These are phyloP conservation scores for Rhagonycha lutea DNA, from an alignment of 2,888 invertebrate genomes.

Conservation along the genomic window DNA sequence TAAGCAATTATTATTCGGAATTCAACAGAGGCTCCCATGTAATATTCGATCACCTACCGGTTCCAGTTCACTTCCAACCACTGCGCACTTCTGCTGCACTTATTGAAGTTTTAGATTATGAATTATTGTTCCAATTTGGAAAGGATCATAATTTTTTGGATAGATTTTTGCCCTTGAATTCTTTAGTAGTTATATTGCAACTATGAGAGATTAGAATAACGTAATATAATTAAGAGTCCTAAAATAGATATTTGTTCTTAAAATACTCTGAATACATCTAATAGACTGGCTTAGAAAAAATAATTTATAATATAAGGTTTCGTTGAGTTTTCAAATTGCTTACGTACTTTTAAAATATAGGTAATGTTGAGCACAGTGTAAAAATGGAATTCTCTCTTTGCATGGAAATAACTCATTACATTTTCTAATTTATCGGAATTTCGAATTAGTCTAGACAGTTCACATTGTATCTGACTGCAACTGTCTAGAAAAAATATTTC, in stretches of 20 bases:
- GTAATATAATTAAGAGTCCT: neutral
- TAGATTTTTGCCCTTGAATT: neutral
- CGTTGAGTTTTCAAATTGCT: neutral
- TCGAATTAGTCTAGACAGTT: neutral
- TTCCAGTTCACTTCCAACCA: neutral
- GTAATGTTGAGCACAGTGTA: neutral
- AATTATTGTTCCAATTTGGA: too few species aligned
- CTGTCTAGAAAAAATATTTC: neutral
- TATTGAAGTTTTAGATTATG: neutral
- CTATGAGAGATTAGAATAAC: neutral
- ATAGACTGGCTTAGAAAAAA: neutral
- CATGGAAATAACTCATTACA: neutral
- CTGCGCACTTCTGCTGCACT: neutral
- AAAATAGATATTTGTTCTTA: neutral
- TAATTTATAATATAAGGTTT: neutral
- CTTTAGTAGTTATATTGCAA: neutral
- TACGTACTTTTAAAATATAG: neutral
- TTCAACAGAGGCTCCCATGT: too few species aligned
- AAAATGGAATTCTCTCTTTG: neutral
- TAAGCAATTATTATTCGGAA: too few species aligned
- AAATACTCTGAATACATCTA: neutral
- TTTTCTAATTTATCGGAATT: neutral
- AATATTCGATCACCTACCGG: neutral
- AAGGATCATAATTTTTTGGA: neutral
- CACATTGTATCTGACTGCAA: neutral